Percentiles rank a stretch among this genome's conserved stretches.
These are phyloP conservation scores for Esox masquinongy DNA, from an alignment of 2,797 vertebrate genomes.

Conservation along the genomic window DNA sequence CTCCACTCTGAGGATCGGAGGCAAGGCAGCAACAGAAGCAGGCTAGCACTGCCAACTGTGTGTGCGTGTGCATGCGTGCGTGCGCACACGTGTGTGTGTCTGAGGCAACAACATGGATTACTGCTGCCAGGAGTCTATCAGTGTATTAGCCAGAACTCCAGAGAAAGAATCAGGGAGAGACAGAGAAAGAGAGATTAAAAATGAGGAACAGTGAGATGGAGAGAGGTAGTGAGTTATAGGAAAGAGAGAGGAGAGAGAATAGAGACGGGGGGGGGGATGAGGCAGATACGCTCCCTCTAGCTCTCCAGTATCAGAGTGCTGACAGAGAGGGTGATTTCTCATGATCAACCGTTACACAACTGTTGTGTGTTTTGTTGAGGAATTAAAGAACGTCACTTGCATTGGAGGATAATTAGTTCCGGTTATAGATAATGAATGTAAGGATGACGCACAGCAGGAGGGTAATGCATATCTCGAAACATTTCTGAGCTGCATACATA, in stretches of 20 bases:
- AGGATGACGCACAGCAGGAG: slow-evolving; percentile 14
- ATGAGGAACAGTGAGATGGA: neutral
- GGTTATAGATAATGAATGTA: neutral
- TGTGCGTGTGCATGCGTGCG: neutral
- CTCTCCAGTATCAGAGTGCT: neutral
- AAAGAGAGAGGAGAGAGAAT: neutral
- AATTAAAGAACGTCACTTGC: neutral
- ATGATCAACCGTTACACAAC: neutral
- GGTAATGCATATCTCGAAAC: neutral
- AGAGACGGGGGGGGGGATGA: neutral
- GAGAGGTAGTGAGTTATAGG: neutral
- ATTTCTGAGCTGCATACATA: neutral
- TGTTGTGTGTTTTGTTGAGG: neutral
- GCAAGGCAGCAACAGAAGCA: slow-evolving; percentile 41
- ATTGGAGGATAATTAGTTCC: neutral
- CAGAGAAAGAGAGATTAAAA: neutral
- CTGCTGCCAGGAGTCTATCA: slow-evolving; percentile 37
- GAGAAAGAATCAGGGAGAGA: neutral
- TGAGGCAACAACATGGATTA: slow-evolving; percentile 43
- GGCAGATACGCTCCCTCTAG: neutral
- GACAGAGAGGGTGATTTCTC: neutral
- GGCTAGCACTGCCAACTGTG: slow-evolving; percentile 1
- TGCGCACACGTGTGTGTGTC: neutral
- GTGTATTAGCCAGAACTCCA: neutral
- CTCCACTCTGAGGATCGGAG: slow-evolving; percentile 21